A percentile compares a stretch with the other conserved stretches of the same genome.
Evolutionary conservation across 2,113 vertebrate species (phyloP).

Genomic region (Aphyosemion australe): DNA sequence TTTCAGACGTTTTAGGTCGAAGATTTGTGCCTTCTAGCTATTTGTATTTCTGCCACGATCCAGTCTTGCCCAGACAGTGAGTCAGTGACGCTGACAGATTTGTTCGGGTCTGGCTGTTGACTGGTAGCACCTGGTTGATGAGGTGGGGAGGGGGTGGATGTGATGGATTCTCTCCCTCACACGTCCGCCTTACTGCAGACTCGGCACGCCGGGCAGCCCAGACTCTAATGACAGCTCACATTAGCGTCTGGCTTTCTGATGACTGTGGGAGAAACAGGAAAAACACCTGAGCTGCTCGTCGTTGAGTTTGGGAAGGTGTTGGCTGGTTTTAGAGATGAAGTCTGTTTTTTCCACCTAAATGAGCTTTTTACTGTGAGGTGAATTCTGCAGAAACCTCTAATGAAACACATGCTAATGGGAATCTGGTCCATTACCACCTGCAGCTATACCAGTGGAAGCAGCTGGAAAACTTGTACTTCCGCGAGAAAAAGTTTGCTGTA

Average conservation of each 20-base stretch:
- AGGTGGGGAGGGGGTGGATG: background rate
- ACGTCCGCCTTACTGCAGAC: constrained; percentile 59
- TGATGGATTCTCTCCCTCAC: constrained; percentile 2
- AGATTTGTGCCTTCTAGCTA: background rate
- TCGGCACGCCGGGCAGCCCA: constrained; percentile 26
- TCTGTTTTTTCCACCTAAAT: background rate
- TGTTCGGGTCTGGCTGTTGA: constrained; percentile 41
- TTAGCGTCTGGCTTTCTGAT: constrained; percentile 56
- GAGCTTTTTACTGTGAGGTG: background rate
- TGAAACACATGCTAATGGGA: background rate
- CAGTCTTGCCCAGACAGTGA: constrained; percentile 47
- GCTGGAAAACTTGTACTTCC: constrained; percentile 96
- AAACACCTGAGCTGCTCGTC: constrained; percentile 10
- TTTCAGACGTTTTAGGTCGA: background rate
- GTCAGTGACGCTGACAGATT: constrained; percentile 50
- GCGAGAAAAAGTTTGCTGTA: constrained; percentile 98
- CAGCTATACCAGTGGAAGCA: constrained; percentile 99
- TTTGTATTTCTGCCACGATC: constrained; percentile 8
- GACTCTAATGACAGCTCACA: constrained; percentile 56
- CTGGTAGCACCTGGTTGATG: constrained; percentile 58
- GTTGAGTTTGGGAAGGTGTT: background rate
- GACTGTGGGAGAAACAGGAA: constrained; percentile 17
- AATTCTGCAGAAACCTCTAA: too few relatives aligned
- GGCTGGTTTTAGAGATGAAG: background rate
- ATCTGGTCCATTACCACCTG: constrained; percentile 20